Conservation (phyloP, 2,797 vertebrate species). For the Anguilla obscura region DNA sequence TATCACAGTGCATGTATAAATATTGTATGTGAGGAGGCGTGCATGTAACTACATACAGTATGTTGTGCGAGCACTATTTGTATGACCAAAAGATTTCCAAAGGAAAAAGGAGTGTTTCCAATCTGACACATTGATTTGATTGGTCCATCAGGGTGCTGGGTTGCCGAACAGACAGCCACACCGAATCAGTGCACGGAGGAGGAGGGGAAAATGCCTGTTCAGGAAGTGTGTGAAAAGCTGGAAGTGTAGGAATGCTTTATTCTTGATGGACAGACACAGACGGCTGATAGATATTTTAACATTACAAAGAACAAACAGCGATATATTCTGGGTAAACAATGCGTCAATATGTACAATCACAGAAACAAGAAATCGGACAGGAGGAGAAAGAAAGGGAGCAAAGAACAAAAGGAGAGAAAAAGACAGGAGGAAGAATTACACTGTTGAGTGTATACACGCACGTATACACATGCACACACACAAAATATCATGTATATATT, state of each 20-base stretch:
- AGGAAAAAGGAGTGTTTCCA: background rate
- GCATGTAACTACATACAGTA: background rate
- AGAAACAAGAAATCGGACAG: background rate
- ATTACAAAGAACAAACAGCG: background rate
- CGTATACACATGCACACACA: background rate
- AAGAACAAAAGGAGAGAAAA: too few relatives aligned
- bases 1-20: background rate
- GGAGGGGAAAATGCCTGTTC: slow-evolving; percentile 61
- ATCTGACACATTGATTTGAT: background rate
- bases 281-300: background rate
- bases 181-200: slow-evolving; percentile 44
- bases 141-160: slow-evolving; percentile 44
- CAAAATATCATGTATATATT: background rate
- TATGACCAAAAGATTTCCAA: background rate
- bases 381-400: background rate
- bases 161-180: slow-evolving; percentile 16
- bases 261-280: slow-evolving; percentile 43
- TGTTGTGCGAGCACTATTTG: background rate
- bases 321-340: background rate
- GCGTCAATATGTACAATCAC: background rate
- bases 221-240: slow-evolving; percentile 65
- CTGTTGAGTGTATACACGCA: background rate
- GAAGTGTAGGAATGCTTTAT: slow-evolving; percentile 47
- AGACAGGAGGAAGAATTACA: background rate
- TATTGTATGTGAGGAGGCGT: background rate